Conservation (phyloP, 2,797 vertebrate genomes). For the Diglossa cyanea region DNA sequence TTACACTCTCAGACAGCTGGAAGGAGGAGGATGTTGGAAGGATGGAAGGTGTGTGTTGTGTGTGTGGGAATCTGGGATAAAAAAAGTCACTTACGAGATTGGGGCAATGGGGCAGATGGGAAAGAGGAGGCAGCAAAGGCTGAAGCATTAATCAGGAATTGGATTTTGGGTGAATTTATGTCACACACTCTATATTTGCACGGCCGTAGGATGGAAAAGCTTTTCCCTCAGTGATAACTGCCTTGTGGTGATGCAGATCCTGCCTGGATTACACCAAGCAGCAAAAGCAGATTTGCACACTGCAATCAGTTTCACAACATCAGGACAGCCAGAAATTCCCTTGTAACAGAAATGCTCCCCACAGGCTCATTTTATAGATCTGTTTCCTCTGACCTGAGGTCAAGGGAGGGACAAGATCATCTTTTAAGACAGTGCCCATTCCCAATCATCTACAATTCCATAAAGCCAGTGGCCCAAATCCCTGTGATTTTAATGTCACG, state of each 20-base stretch:
- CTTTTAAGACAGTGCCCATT: neutral
- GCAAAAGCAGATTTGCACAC: neutral
- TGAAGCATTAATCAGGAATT: neutral
- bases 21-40: neutral
- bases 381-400: neutral
- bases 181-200: neutral
- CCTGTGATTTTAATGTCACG: accelerated
- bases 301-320: neutral
- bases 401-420: neutral
- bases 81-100: accelerated
- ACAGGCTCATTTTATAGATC: neutral
- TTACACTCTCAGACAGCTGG: accelerated
- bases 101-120: neutral
- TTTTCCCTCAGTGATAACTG: neutral
- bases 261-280: neutral
- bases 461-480: neutral
- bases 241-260: neutral
- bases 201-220: neutral
- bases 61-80: neutral
- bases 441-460: neutral
- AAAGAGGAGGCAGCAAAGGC: neutral
- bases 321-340: neutral
- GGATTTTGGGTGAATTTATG: neutral
- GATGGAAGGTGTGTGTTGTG: neutral
- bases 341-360: neutral